phyloP scores from a whole-genome alignment of 2,888 invertebrate genomes.

The Drosophila sordidula region DNA sequence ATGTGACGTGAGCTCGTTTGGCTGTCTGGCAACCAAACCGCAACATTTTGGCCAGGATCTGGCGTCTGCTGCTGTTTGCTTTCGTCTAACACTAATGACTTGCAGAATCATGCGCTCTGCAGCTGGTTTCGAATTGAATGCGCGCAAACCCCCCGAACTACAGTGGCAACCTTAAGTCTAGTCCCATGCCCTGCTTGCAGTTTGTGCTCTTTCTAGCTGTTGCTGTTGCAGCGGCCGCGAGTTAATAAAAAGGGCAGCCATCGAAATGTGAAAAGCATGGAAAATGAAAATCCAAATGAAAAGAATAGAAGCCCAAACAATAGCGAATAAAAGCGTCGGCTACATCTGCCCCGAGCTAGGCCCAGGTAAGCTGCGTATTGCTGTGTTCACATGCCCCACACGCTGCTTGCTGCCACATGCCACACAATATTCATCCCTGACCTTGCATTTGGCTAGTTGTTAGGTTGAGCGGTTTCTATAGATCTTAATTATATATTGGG shows the following conservation, averaged over 20 bases:
- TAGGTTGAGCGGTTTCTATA: not conserved
- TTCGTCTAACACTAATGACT: constrained; percentile 46
- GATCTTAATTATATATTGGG: no score
- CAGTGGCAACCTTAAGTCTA: constrained; percentile 1
- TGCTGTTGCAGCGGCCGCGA: constrained; percentile 5
- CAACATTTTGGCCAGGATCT: constrained; percentile 48
- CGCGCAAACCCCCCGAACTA: not conserved
- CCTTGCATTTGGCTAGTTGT: constrained; percentile 18
- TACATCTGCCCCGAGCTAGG: constrained; percentile 18
- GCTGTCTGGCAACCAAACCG: constrained; percentile 37
- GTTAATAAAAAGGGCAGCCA: constrained; percentile 62
- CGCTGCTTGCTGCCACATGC: constrained; percentile 8
- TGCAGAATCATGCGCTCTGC: constrained; percentile 37
- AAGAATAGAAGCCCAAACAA: constrained; percentile 29
- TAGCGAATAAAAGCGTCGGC: constrained; percentile 1
- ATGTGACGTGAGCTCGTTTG: constrained; percentile 31
- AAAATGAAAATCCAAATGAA: constrained; percentile 48
- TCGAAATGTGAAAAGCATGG: constrained; percentile 45
- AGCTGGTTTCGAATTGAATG: constrained; percentile 42
- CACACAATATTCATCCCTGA: constrained; percentile 1
- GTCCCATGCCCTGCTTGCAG: constrained; percentile 14
- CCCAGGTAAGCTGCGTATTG: constrained; percentile 10
- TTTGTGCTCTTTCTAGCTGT: not conserved
- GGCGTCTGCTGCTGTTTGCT: constrained; percentile 32
- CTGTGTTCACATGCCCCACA: not conserved